Evolutionary conservation across 1,140 invertebrate species (phyloP).

Genomic region (Scaptodrosophila lebanonensis): DNA sequence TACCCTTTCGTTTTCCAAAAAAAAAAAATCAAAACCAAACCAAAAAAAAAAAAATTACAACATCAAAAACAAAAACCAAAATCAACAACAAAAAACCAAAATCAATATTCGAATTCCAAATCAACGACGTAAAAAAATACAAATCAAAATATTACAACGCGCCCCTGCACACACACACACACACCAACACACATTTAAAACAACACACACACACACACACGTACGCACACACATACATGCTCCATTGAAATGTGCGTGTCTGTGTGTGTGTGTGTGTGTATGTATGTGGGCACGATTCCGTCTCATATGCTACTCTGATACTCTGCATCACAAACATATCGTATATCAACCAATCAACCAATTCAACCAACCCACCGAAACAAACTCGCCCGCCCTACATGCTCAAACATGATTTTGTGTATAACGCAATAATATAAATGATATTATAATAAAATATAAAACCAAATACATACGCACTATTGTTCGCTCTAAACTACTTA

Average conservation of each 20-base stretch:
- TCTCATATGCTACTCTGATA: constrained; percentile 38
- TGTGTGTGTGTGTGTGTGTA: constrained; percentile 38
- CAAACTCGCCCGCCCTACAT: constrained; percentile 29
- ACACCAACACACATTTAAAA: constrained; percentile 26
- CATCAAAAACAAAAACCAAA: constrained; percentile 26
- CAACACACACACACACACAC: constrained; percentile 23
- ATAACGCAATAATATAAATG: constrained; percentile 26
- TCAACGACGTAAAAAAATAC: too few species aligned
- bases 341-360: constrained; percentile 41
- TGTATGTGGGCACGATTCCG: constrained; percentile 33
- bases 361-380: constrained; percentile 37
- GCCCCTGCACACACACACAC: too few species aligned
- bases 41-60: constrained; percentile 38
- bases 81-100: constrained; percentile 22
- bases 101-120: constrained; percentile 26
- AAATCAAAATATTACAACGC: too few species aligned
- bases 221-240: constrained; percentile 37
- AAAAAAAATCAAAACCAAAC: constrained; percentile 54
- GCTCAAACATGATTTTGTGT: constrained; percentile 41
- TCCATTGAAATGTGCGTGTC: background rate
- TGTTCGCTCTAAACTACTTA: constrained; percentile 43
- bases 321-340: constrained; percentile 24
- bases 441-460: constrained; percentile 44
- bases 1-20: constrained; percentile 68
- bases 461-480: constrained; percentile 54